A percentile compares a stretch with the other conserved stretches of the same genome.
Evolutionary conservation across 2,113 vertebrate species (phyloP).

Genomic region (Tragelaphus buxtoni): DNA sequence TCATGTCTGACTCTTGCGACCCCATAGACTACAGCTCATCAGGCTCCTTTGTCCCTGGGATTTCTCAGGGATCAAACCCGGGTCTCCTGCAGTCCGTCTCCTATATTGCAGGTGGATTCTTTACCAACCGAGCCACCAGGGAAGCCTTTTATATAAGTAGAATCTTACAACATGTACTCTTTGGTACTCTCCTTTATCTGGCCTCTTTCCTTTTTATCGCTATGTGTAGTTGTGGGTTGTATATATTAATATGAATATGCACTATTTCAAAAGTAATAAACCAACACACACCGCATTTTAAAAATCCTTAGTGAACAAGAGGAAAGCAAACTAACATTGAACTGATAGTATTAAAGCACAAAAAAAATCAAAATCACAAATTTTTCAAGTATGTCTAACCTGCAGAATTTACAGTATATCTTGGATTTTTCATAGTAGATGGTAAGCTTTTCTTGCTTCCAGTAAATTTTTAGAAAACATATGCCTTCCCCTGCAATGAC

Average conservation of each 20-base stretch:
- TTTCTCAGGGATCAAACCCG: not conserved
- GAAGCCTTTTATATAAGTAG: not conserved
- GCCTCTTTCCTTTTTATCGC: not conserved
- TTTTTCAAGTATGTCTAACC: not conserved
- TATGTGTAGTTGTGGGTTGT: not conserved
- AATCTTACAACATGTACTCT: not conserved
- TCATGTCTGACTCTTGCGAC: not conserved
- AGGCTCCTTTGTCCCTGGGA: not conserved
- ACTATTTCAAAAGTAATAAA: not conserved
- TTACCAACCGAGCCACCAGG: not conserved
- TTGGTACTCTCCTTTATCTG: not conserved
- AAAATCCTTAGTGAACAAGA: not conserved
- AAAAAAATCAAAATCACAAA: not conserved
- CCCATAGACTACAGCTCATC: not conserved
- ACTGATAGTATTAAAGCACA: not conserved
- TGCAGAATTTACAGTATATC: not conserved
- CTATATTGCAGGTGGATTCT: not conserved
- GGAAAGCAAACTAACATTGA: not conserved
- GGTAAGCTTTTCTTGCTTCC: not conserved
- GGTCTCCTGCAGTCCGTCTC: not conserved
- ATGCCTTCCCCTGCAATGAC: not conserved
- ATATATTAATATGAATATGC: not conserved
- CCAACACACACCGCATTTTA: not conserved
- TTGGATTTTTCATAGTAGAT: not conserved
- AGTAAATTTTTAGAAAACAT: not conserved